Percentiles rank a stretch among this genome's conserved stretches.
Conservation (phyloP, 2,797 vertebrate genomes). For the Aulostomus chinensis region DNA sequence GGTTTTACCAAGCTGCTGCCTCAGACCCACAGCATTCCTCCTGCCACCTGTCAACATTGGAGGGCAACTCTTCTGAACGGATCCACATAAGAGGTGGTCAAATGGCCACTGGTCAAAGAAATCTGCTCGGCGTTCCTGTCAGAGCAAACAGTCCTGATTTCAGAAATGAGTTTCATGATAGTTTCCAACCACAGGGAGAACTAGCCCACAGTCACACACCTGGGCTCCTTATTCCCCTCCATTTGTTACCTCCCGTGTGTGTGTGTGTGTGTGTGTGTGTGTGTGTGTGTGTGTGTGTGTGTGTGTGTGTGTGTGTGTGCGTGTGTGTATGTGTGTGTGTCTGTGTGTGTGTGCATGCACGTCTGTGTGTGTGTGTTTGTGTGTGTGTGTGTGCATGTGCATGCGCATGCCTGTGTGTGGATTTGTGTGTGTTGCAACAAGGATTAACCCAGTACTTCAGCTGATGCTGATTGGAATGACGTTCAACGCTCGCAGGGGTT, state of each 20-base stretch:
- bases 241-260: neutral
- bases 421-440: constrained; percentile 50
- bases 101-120: too few relatives aligned
- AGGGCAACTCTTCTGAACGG: too few relatives aligned
- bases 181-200: constrained; percentile 38
- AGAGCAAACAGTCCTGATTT: too few relatives aligned
- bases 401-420: constrained; percentile 11
- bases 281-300: constrained; percentile 1
- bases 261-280: constrained; percentile 1
- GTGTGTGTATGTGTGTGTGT: too few relatives aligned
- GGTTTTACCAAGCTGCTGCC: too few relatives aligned
- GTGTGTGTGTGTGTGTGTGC: constrained; percentile 4
- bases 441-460: constrained; percentile 74
- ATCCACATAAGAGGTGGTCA: too few relatives aligned
- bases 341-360: constrained; percentile 1
- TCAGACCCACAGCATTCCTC: too few relatives aligned
- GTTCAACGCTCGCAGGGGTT: constrained; percentile 40
- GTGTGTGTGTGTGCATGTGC: constrained; percentile 2
- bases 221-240: constrained; percentile 22
- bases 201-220: constrained; percentile 22
- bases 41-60: too few relatives aligned
- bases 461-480: constrained; percentile 74
- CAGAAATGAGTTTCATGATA: too few relatives aligned
- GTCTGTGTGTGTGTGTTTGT: constrained; percentile 16
- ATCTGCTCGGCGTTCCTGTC: too few relatives aligned